Base-by-base conservation (phyloP, 1,140 invertebrate species). In the Drosophila tropicalis region DNA sequence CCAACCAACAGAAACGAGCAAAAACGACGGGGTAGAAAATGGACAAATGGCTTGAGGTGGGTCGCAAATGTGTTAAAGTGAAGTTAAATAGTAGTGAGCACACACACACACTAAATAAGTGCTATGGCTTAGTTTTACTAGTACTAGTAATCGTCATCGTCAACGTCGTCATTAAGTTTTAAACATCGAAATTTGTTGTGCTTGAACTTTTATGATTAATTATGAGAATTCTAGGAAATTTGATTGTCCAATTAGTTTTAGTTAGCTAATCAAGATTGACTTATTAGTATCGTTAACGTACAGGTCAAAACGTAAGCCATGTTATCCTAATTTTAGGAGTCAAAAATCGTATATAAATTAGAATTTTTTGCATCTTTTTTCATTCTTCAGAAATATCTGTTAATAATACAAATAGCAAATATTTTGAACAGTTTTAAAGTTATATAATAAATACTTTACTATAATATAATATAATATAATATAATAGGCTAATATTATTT, bases 61-160 rank as follows among this genome's bases (percentile, higher is more conserved):
- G 36, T 39, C n/a, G 7, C 15, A 51, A 51, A 51, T 51, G 44
- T 51, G 44, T 22, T 51, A 51, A 51, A 51, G 17, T 62, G 34
- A 44, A n/a, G 60, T 62, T 40, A 62, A 62, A 39, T 44, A 39
- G 34, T 44, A 62, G 39, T 39, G 39, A 29, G 64, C 36, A 17
- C 61, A 58, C 17, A 56, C 13, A n/a, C 44, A 51, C 47, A 22
- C 34, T 39, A 17, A 58, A 58, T 58, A 39, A 58, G 15, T 10
- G n/a, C 12, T 34, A 19, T 7, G 54, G 56, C 56, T 58, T 58
- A 17, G 32, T 36, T 12, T 7, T 34, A 57, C 10, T 39, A 12
- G 36, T 39, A 39, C 10, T 39, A 13, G 36, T 36, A 36, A 12
- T 10, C 7, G 10, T 39, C 36, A 13, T 36, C 7, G 10, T 39